phyloP scores from a whole-genome alignment of 2,797 vertebrate species.

The Cryptoprocta ferox region DNA sequence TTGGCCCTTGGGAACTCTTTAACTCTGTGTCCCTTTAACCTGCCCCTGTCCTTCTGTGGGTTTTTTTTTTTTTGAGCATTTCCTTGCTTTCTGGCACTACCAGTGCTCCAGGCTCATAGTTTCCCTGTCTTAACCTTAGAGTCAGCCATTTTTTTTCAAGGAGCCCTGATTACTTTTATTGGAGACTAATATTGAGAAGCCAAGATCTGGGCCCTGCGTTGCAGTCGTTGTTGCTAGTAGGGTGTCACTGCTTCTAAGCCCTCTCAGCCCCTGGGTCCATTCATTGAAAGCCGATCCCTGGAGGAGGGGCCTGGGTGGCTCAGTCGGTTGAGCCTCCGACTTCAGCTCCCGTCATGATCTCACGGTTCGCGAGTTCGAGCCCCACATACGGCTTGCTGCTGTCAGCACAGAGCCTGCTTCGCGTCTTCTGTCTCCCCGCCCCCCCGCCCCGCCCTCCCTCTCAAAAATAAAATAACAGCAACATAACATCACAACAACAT shows the following conservation, averaged over 20 bases:
- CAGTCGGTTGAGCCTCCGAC: too few species aligned
- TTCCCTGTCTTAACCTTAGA: neutral
- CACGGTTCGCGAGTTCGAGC: too few species aligned
- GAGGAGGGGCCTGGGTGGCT: neutral
- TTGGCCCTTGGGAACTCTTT: neutral
- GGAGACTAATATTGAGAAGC: neutral
- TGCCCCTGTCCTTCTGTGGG: neutral
- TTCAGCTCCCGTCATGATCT: too few species aligned
- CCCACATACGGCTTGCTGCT: too few species aligned
- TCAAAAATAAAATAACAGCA: too few species aligned
- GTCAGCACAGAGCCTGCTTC: too few species aligned
- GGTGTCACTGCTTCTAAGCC: neutral
- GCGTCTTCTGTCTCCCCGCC: too few species aligned
- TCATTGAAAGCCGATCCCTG: neutral
- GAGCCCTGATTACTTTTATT: neutral
- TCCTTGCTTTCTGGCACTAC: neutral
- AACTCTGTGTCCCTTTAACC: too few species aligned
- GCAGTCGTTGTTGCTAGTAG: neutral
- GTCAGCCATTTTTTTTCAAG: neutral
- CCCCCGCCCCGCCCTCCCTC: too few species aligned
- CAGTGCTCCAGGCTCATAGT: neutral
- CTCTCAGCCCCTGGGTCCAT: too few species aligned
- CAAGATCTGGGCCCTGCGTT: neutral
- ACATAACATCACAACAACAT: too few species aligned
- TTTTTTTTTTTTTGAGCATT: neutral